These are phyloP conservation scores for Eufriesea mexicana DNA, from an alignment of 1,140 invertebrate genomes.

Conservation along the genomic window DNA sequence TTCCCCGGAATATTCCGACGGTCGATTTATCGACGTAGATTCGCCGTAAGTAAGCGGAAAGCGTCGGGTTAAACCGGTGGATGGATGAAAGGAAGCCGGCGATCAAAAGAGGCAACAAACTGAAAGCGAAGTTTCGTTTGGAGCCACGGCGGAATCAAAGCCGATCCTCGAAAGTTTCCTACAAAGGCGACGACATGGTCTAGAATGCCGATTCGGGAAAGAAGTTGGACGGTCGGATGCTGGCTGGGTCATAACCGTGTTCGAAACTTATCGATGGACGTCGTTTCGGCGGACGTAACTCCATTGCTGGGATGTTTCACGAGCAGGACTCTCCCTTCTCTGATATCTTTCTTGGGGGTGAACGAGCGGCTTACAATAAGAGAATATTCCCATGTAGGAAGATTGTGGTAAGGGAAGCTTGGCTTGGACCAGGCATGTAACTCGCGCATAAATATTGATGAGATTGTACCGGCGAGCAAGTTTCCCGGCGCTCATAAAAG, in stretches of 20 bases:
- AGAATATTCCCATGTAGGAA: neutral
- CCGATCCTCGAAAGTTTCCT: too few species aligned
- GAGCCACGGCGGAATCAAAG: too few species aligned
- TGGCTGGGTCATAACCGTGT: neutral
- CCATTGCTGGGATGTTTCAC: conserved; percentile 8
- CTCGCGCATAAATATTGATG: conserved; percentile 39
- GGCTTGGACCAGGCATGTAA: neutral
- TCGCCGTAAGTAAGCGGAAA: too few species aligned
- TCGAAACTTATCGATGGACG: conserved; percentile 18
- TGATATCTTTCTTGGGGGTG: neutral
- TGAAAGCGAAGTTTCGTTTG: too few species aligned
- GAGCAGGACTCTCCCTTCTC: neutral
- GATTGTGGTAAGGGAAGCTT: neutral
- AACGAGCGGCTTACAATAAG: neutral
- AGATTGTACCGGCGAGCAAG: conserved; percentile 1
- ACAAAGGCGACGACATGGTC: neutral
- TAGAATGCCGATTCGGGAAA: too few species aligned
- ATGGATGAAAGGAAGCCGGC: too few species aligned
- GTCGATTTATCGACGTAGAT: too few species aligned
- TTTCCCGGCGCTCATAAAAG: conserved; percentile 30
- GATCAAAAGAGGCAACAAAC: too few species aligned
- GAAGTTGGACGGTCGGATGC: too few species aligned
- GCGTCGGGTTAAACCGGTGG: too few species aligned
- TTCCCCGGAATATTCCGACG: too few species aligned
- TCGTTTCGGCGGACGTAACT: neutral